phyloP scores from a whole-genome alignment of 2,888 invertebrate genomes.

The Gandaritis pyraliata region DNA sequence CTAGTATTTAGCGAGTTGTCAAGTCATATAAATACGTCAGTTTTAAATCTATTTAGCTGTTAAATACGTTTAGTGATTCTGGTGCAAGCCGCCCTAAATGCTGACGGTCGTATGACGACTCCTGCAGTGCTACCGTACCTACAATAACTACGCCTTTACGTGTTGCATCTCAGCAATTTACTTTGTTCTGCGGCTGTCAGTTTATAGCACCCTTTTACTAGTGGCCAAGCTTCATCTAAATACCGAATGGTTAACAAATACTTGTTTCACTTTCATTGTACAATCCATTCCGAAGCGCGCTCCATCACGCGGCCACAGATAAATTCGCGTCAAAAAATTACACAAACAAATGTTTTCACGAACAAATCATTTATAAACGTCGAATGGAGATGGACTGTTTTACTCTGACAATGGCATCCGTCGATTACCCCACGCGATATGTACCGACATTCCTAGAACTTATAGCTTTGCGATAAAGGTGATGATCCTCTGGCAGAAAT shows the following conservation, averaged over 20 bases:
- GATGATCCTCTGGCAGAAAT: not conserved
- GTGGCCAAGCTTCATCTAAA: constrained; percentile 10
- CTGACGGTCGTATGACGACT: too few relatives aligned
- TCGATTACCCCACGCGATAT: constrained; percentile 23
- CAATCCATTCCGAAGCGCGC: constrained; percentile 3
- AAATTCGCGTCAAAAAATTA: constrained; percentile 42
- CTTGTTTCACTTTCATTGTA: constrained; percentile 12
- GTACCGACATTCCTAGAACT: constrained; percentile 1
- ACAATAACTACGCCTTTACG: too few relatives aligned
- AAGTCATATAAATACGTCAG: too few relatives aligned
- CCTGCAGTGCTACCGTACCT: too few relatives aligned
- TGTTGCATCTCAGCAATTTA: not conserved
- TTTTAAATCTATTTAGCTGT: too few relatives aligned
- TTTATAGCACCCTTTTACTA: not conserved
- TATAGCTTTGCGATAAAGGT: constrained; percentile 12
- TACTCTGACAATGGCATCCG: constrained; percentile 32
- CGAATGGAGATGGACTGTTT: constrained; percentile 33
- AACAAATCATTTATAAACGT: constrained; percentile 38
- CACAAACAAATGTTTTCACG: constrained; percentile 39
- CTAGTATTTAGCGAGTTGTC: too few relatives aligned
- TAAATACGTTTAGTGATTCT: too few relatives aligned
- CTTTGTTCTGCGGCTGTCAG: not conserved
- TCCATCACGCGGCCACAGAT: constrained; percentile 31
- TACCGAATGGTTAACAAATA: constrained; percentile 17
- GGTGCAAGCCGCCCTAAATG: too few relatives aligned